These are phyloP conservation scores for Synergus gifuensis DNA, from an alignment of 2,888 invertebrate species.

Conservation along the genomic window DNA sequence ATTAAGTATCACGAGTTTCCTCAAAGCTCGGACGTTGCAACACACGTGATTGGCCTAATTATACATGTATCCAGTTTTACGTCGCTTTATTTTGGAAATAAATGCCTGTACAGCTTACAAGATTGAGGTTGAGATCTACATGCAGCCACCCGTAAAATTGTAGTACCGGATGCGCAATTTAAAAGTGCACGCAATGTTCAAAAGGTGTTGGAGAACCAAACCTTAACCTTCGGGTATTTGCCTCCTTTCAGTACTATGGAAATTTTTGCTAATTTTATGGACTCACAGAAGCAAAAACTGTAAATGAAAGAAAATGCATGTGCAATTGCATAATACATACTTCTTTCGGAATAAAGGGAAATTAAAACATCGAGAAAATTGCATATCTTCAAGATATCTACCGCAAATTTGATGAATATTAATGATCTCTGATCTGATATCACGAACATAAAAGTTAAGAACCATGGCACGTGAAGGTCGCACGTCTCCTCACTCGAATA, in stretches of 20 bases:
- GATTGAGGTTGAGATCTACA: conserved; percentile 43
- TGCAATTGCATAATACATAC: too few relatives aligned
- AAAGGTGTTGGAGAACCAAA: neutral
- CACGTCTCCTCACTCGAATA: neutral
- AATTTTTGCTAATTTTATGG: conserved; percentile 16
- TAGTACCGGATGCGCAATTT: conserved; percentile 45
- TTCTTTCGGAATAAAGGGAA: too few relatives aligned
- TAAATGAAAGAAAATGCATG: neutral
- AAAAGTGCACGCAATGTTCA: conserved; percentile 31
- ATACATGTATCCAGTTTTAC: neutral
- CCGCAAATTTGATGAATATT: neutral
- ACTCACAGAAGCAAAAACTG: conserved; percentile 5
- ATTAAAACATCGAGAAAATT: neutral
- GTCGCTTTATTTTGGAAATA: conserved; percentile 5
- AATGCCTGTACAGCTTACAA: conserved; percentile 32
- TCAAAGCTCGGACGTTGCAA: conserved; percentile 34
- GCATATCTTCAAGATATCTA: neutral
- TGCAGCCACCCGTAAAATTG: conserved; percentile 55
- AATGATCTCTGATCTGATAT: neutral
- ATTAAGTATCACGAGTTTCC: neutral
- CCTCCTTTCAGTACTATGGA: conserved; percentile 2
- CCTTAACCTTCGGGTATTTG: conserved; percentile 2
- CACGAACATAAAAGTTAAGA: neutral
- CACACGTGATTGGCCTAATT: neutral
- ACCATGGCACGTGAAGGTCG: neutral